Evolutionary conservation across 2,113 vertebrate genomes (phyloP).

Genomic region (Laticauda colubrina): DNA sequence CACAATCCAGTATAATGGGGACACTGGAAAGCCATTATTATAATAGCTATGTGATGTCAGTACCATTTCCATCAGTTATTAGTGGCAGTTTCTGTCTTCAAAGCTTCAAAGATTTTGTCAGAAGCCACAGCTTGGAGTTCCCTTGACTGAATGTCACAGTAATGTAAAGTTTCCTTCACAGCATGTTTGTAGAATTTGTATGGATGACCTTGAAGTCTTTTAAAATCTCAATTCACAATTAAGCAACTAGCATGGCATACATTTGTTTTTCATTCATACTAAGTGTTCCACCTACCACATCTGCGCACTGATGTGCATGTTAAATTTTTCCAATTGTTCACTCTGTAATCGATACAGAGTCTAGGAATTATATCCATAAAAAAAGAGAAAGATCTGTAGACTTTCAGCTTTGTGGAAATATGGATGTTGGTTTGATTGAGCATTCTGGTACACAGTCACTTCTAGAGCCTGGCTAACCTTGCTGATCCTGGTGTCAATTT

Average conservation of each 20-base stretch:
- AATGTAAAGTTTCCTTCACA: background rate
- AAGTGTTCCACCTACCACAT: background rate
- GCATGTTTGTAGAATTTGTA: background rate
- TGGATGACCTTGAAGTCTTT: background rate
- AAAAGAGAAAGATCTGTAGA: background rate
- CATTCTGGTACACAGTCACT: too few species aligned
- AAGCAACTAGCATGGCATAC: background rate
- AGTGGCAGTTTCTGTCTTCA: background rate
- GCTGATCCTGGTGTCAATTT: background rate
- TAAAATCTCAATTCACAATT: background rate
- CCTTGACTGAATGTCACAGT: background rate
- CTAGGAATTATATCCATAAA: background rate
- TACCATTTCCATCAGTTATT: background rate
- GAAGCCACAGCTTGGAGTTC: background rate
- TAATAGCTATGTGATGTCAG: background rate
- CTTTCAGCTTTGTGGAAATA: background rate
- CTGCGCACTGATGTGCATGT: background rate
- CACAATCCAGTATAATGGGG: background rate
- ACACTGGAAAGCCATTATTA: background rate
- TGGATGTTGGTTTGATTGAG: background rate
- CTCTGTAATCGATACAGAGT: background rate
- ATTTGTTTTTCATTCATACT: background rate
- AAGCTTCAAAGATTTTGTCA: background rate
- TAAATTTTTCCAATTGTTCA: background rate
- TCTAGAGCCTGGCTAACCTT: background rate